Evolutionary conservation across 2,888 invertebrate genomes (phyloP), one percentile per base, ranked within the genome.

Genomic region (Rhodophaea formosa): DNA sequence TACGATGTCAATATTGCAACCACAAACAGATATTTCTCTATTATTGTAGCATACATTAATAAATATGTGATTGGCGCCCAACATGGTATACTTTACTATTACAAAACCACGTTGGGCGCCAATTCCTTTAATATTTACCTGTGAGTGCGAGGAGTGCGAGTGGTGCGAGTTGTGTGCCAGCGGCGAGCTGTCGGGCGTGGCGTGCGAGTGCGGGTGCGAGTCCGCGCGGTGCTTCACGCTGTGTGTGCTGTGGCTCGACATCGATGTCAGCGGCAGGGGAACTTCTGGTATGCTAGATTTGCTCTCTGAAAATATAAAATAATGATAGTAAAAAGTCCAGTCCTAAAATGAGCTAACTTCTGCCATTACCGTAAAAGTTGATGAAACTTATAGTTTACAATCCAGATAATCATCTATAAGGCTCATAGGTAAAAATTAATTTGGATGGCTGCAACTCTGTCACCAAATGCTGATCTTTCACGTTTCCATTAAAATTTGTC

Each of bases 271-370:
- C 58, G 85, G 85, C 61, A 84, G 78, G 51, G 91, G 77, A 79
- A 91, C 83, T 75, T 91, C 90, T 63, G 90, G 85, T 77, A 88
- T 86, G 63, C 82, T 84, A 29, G 85, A 82, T 63, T 89, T 89
- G 69, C 83, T 86, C 53, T 89, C 88, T 84, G 80, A 29, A 71
- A 69, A 23, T 23, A 23, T 23, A 23, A 23, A 23, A 23, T 2
- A 23, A 23, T 23, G 23, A 3, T 23, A 23, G 23, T 23, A 2
- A n/a, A n/a, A n/a, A n/a, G n/a, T n/a, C n/a, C n/a, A n/a, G n/a
- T n/a, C n/a, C n/a, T n/a, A n/a, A n/a, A n/a, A n/a, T n/a, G n/a
- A n/a, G n/a, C n/a, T n/a, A n/a, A n/a, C n/a, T n/a, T n/a, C n/a
- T n/a, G n/a, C n/a, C n/a, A n/a, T n/a, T n/a, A n/a, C n/a, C n/a